Conservation (phyloP, 2,797 vertebrate genomes). For the Chelonia mydas region DNA sequence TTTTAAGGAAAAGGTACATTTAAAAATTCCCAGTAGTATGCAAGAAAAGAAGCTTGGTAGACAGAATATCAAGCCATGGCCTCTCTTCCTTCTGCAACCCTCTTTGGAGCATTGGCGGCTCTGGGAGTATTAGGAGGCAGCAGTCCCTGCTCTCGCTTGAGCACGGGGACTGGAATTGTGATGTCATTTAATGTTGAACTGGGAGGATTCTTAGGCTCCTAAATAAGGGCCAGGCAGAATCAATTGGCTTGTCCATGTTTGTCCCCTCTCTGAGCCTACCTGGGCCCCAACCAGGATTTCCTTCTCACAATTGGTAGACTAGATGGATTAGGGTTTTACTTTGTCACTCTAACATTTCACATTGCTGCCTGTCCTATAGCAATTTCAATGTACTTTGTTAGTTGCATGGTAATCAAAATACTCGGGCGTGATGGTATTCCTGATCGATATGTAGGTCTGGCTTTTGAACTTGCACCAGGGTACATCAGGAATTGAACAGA, state of each 20-base stretch:
- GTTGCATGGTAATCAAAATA: neutral
- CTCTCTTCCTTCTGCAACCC: neutral
- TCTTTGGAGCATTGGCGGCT: neutral
- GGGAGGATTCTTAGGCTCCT: neutral
- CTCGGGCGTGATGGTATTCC: neutral
- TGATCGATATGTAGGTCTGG: neutral
- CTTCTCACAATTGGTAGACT: neutral
- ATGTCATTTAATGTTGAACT: neutral
- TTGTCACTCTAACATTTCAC: neutral
- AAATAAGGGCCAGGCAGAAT: neutral
- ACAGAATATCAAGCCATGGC: neutral
- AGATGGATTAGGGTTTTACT: neutral
- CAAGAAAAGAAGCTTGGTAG: neutral
- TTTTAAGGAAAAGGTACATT: neutral
- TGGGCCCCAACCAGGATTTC: neutral
- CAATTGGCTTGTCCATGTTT: neutral
- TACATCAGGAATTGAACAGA: neutral
- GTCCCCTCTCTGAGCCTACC: neutral
- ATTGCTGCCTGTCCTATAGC: neutral
- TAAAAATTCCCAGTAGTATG: neutral
- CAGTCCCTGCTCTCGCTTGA: neutral
- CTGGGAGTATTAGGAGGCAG: neutral
- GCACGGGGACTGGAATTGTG: neutral
- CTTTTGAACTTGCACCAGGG: fast-evolving
- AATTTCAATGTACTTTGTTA: neutral